These are phyloP conservation scores for Lycocorax pyrrhopterus DNA, from an alignment of 2,113 vertebrate genomes.

Conservation along the genomic window DNA sequence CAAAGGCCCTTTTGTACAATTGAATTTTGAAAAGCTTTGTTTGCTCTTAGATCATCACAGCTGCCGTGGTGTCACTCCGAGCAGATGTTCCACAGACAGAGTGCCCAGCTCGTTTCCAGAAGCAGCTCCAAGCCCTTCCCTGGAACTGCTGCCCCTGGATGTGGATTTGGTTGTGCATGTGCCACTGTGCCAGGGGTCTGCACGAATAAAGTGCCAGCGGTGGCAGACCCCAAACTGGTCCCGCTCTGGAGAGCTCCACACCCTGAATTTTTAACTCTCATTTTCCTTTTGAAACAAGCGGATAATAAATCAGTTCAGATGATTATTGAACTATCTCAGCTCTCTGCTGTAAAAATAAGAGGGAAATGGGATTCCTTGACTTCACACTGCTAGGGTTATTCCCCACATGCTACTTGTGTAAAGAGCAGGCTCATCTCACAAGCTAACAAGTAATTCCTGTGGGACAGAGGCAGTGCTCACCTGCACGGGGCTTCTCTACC, in stretches of 20 bases:
- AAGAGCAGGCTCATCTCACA: background rate
- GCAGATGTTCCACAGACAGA: slow-evolving; percentile 73
- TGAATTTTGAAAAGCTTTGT: slow-evolving; percentile 71
- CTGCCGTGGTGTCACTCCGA: slow-evolving; percentile 70
- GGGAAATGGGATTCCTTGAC: background rate
- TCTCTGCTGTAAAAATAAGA: background rate
- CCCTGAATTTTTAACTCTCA: background rate
- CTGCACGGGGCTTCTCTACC: background rate
- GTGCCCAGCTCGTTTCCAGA: slow-evolving; percentile 48
- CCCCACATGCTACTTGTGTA: accelerated
- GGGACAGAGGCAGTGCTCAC: background rate
- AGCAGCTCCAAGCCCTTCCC: slow-evolving; percentile 34
- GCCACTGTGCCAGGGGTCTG: background rate
- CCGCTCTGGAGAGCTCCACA: background rate
- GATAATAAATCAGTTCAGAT: background rate
- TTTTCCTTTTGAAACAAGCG: background rate
- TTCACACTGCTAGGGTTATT: background rate
- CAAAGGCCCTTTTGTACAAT: slow-evolving; percentile 72
- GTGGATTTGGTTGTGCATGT: slow-evolving; percentile 50
- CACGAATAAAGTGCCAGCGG: background rate
- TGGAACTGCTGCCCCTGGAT: slow-evolving; percentile 46
- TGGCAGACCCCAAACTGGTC: slow-evolving; percentile 19
- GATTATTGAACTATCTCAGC: background rate
- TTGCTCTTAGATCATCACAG: slow-evolving; percentile 75
- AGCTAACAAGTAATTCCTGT: background rate